Conservation (phyloP, 30 jellyfish, hydroid and myxozoan species). For the Chironex yamaguchii region DNA sequence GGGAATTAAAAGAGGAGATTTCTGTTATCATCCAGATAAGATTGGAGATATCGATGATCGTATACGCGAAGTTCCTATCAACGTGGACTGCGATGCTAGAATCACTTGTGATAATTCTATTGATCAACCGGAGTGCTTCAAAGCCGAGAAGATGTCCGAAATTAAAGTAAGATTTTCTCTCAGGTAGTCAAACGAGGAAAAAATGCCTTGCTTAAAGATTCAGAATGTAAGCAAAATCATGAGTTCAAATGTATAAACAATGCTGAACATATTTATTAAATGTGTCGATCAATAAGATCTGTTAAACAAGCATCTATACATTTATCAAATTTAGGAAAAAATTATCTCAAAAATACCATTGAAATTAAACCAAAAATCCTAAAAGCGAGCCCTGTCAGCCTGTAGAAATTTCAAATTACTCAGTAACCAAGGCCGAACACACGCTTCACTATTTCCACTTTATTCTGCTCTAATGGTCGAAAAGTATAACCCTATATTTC, state of each 20-base stretch:
- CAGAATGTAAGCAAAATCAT: not conserved
- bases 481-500: no score
- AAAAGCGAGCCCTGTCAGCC: no score
- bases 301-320: no score
- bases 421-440: not conserved
- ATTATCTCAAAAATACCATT: no score
- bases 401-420: no score
- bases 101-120: constrained; percentile 20
- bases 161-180: constrained; percentile 11
- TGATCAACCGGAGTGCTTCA: not conserved
- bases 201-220: not conserved
- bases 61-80: constrained; percentile 50
- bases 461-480: no score
- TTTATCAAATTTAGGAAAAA: no score
- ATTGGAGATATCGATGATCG: constrained; percentile 46
- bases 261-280: no score
- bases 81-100: constrained; percentile 67
- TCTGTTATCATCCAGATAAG: constrained; percentile 28
- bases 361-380: no score
- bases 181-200: not conserved
- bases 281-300: no score
- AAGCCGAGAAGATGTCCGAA: constrained; percentile 3
- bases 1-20: constrained; percentile 51
- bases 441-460: no score
- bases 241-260: no score